Base-by-base conservation (phyloP, 2,888 invertebrate genomes). In the Rhogogaster chlorosoma region DNA sequence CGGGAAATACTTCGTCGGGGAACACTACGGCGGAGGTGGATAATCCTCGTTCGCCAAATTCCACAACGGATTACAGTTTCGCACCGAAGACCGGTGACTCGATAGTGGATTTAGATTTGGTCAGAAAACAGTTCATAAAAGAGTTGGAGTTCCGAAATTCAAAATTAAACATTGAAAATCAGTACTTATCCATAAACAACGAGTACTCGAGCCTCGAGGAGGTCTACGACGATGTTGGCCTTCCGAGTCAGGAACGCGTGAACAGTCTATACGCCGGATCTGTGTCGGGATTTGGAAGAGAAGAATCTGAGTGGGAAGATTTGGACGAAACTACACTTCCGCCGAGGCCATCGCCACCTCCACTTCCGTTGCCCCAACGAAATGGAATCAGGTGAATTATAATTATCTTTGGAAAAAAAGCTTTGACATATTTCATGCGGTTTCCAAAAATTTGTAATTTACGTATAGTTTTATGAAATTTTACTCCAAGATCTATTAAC, bases 271-370 rank as follows among this genome's bases (percentile, higher is more conserved):
- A 93, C 84, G 91, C 89, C 3, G 91, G 91, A n/a, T 89, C 88
- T 18, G 82, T 89, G 67, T 73, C 87, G 6, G 88, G 89, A 45
- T 87, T 87, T n/a, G 88, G 87, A 78, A 89, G 90, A 57, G 92
- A 92, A 83, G 93, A 93, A 87, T 91, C 91, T 83, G 93, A 93
- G 86, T 93, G 93, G 93, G 93, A 93, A 87, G 92, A 93, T 84
- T 86, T 92, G 42, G 93, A 92, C 5, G 92, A 92, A 49, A 84
- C 75, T 64, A 67, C 86, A 49, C 85, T 86, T 32, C 75, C 84
- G 71, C 53, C 53, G 12, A 10, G 26, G 26, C 67, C 83, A 38
- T 83, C 82, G 71, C 84, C 82, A 83, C 86, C 86, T 22, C 86
- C 84, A 78, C 67, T 84, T 38, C 84, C 83, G 77, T 84, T 85